Evolutionary conservation across 2,113 vertebrate genomes (phyloP).

Genomic region (Pseudonaja textilis): DNA sequence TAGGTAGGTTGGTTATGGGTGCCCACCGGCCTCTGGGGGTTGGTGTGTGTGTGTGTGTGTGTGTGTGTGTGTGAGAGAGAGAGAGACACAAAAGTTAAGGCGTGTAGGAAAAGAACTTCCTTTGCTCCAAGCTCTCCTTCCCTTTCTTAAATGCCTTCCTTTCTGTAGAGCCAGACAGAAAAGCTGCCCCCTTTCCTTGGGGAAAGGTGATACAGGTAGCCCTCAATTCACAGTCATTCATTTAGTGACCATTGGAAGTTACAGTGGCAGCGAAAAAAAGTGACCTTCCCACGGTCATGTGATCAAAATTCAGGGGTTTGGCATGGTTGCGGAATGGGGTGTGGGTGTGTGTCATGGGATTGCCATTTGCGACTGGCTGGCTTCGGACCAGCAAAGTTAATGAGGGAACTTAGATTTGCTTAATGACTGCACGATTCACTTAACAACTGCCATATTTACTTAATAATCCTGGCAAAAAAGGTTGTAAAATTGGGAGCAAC

Average conservation of each 20-base stretch:
- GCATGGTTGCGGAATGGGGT: too few relatives aligned
- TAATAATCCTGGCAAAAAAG: background rate
- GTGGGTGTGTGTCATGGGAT: too few relatives aligned
- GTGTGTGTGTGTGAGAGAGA: background rate
- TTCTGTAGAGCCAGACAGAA: background rate
- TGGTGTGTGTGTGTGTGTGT: background rate
- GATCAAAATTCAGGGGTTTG: too few relatives aligned
- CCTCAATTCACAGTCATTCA: background rate
- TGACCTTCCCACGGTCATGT: too few relatives aligned
- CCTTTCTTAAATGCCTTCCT: background rate
- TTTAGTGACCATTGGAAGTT: background rate
- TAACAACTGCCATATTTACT: background rate
- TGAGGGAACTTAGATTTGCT: background rate
- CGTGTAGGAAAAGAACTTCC: background rate
- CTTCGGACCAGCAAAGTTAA: background rate
- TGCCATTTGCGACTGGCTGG: background rate
- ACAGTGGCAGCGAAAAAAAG: background rate
- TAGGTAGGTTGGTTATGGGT: conserved; percentile 77
- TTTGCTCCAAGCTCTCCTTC: background rate
- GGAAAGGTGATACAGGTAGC: background rate
- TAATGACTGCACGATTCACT: background rate
- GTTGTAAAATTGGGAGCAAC: background rate
- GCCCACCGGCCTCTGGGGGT: background rate
- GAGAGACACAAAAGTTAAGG: background rate
- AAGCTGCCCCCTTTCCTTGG: background rate